Conservation (phyloP, 2,888 invertebrate genomes). For the Trichacis sp. region DNA sequence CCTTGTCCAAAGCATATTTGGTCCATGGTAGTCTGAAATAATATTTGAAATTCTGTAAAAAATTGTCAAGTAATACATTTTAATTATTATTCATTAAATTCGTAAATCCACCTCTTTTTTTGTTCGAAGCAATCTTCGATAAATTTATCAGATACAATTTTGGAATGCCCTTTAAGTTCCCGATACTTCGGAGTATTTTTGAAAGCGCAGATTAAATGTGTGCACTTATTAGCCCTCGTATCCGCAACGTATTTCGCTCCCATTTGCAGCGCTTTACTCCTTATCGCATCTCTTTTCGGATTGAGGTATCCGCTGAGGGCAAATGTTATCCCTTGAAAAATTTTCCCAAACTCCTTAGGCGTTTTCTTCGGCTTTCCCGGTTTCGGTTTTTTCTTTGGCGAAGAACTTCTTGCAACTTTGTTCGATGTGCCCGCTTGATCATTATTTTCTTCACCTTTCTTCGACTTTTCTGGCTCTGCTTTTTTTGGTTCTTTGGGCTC, state of each 20-base stretch:
- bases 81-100: no score
- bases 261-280: conserved; percentile 63
- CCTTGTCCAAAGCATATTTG: conserved; percentile 56
- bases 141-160: conserved; percentile 60
- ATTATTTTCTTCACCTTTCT: not conserved
- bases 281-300: conserved; percentile 63
- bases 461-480: no score
- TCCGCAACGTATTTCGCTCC: conserved; percentile 62
- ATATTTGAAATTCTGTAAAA: no score
- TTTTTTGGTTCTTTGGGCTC: conserved; percentile 52
- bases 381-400: conserved; percentile 26
- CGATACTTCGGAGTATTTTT: conserved; percentile 64
- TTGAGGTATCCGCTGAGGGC: conserved; percentile 65
- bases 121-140: conserved; percentile 61
- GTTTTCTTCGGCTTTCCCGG: conserved; percentile 19
- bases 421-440: not conserved
- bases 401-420: not conserved
- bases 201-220: conserved; percentile 64
- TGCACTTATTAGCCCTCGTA: conserved; percentile 58
- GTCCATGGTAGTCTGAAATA: conserved; percentile 64
- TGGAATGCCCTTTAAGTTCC: conserved; percentile 55
- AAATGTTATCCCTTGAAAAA: conserved; percentile 57
- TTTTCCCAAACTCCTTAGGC: conserved; percentile 52
- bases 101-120: conserved; percentile 63
- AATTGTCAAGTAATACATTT: no score